Base-by-base conservation (phyloP, 2,888 invertebrate genomes). In the Hydroisotoma schaefferi region DNA sequence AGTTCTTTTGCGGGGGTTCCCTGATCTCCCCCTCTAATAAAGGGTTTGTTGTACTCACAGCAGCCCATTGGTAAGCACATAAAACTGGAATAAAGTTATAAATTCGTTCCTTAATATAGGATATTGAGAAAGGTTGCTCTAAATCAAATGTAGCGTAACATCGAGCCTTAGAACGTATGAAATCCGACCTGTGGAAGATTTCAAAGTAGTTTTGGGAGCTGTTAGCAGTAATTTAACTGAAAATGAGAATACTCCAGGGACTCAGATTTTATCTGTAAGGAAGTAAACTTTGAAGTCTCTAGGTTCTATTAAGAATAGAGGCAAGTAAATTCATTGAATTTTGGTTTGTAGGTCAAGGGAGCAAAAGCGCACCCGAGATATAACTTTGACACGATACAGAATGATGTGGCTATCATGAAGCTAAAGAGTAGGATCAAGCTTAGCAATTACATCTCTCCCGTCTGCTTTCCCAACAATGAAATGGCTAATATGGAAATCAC, bases 401-500 rank as follows among this genome's bases (percentile, higher is more conserved):
- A 64, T 54, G 67, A 67, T 49, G 47, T 67, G 27, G 67, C 62
- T 25, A 60, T 67, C 2, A 58, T 67, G 33, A 58, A 64, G 20
- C 33, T 67, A 18, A 57, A 55, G 22, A 56, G 37, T 20, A 64
- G 58, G 0, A 44, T 63, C 15, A 37, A 46, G 26, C 51, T 67
- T 15, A 37, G 61, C 2, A 51, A 62, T 18, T 60, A 43, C 20
- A 49, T 64, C 5, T 49, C 61, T 3, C 67, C 67, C 1, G 64
- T 61, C 25, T 67, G 67, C 23, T 65, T 67, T 27, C 67, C 67
- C 1, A 46, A 55, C 2, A 56, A 57, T 8, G 67, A 62, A 33
- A 67, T 67, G 67, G 62, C 67, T 4, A 67, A 67, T 29, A 67
- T 57, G 37, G 62, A 67, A 49, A 47, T 67, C 37, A 40, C 18